Percentiles rank a stretch among this genome's conserved stretches.
These are phyloP conservation scores for Lichenostomus cassidix DNA, from an alignment of 2,113 vertebrate species.

Conservation along the genomic window DNA sequence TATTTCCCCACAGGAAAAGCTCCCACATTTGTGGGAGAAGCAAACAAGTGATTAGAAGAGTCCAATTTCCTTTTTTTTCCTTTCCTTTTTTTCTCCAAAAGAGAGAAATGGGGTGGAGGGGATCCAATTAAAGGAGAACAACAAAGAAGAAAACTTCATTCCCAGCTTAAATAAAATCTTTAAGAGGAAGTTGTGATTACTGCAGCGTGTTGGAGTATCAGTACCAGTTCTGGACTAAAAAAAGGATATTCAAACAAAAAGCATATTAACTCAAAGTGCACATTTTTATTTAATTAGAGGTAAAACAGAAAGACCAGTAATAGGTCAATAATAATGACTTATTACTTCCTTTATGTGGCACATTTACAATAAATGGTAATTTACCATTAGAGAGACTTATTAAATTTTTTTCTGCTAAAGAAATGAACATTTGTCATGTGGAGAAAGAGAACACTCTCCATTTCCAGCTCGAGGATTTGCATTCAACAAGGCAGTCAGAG, in stretches of 20 bases:
- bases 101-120: neutral
- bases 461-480: slow-evolving; percentile 65
- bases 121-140: neutral
- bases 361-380: slow-evolving; percentile 81
- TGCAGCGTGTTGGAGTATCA: neutral
- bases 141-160: neutral
- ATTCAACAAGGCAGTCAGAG: slow-evolving; percentile 61
- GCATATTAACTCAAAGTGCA: slow-evolving; percentile 70
- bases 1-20: neutral
- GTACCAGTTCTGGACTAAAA: slow-evolving; percentile 24
- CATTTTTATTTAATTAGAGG: slow-evolving; percentile 80
- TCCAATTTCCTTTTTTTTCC: too few relatives aligned
- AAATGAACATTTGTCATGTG: slow-evolving; percentile 74
- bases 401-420: slow-evolving; percentile 66
- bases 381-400: slow-evolving; percentile 75
- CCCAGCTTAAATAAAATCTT: neutral
- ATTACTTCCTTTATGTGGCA: slow-evolving; percentile 78
- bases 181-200: neutral
- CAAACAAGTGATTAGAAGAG: neutral
- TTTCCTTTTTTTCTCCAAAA: neutral
- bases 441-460: slow-evolving; percentile 61
- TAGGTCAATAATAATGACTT: slow-evolving; percentile 80
- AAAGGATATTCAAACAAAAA: slow-evolving; percentile 70
- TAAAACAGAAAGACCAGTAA: slow-evolving; percentile 76
- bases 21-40: neutral